phyloP scores from a whole-genome alignment of 1,140 invertebrate genomes.

The Globodera rostochiensis region DNA sequence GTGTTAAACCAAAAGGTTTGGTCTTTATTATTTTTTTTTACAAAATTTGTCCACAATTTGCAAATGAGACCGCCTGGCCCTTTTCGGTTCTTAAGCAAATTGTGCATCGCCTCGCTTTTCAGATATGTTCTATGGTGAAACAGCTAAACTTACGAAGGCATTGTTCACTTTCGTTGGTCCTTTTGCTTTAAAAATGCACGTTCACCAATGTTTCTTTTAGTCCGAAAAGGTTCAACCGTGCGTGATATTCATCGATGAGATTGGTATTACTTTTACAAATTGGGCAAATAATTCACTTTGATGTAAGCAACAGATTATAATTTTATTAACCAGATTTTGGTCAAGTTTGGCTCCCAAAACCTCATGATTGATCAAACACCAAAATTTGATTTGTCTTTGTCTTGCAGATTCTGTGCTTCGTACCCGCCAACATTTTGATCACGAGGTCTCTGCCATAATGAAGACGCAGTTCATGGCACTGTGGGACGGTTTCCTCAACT shows the following conservation, averaged over 20 bases:
- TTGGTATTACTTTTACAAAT: slow-evolving; percentile 67
- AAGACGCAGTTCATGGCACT: slow-evolving; percentile 76
- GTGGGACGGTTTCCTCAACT: slow-evolving; percentile 76
- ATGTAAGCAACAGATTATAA: neutral
- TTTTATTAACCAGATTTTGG: too few species aligned
- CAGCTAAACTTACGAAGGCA: slow-evolving; percentile 90
- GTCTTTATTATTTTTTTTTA: too few species aligned
- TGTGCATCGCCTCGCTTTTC: slow-evolving; percentile 73
- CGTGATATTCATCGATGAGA: slow-evolving; percentile 96
- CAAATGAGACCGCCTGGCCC: too few species aligned
- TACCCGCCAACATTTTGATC: slow-evolving; percentile 82
- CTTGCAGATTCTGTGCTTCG: slow-evolving; percentile 77
- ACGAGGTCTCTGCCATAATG: slow-evolving; percentile 98
- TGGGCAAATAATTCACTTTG: neutral
- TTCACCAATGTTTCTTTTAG: slow-evolving; percentile 80
- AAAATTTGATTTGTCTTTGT: too few species aligned
- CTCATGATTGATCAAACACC: too few species aligned
- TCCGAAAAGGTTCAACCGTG: slow-evolving; percentile 90
- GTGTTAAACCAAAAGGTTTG: too few species aligned
- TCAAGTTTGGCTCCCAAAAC: too few species aligned
- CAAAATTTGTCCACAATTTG: too few species aligned
- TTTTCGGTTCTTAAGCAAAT: too few species aligned
- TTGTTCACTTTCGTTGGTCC: slow-evolving; percentile 81
- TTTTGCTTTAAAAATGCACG: slow-evolving; percentile 67
- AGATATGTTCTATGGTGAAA: slow-evolving; percentile 96